Percentiles rank a stretch among this genome's conserved stretches.
Conservation (phyloP, 1,140 invertebrate species). For the Telenomus remus region DNA sequence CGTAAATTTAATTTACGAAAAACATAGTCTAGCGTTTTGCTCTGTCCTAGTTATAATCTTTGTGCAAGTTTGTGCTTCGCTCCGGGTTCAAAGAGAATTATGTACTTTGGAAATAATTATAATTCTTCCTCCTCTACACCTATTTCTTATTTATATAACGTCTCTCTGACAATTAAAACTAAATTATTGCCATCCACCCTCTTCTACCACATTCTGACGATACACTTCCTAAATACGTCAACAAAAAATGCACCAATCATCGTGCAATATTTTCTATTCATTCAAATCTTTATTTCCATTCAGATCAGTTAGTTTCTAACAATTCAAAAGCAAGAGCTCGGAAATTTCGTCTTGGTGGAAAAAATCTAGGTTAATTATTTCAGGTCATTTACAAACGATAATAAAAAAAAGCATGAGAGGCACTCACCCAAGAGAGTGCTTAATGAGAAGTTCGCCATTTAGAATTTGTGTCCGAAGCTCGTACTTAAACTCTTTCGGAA, state of each 20-base stretch:
- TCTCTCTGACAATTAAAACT: constrained; percentile 68
- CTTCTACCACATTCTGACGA: constrained; percentile 42
- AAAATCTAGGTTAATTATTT: constrained; percentile 28
- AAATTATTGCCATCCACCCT: constrained; percentile 59
- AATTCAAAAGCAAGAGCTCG: no score
- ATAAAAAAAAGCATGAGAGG: constrained; percentile 3
- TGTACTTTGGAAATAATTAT: constrained; percentile 64
- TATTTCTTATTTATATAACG: constrained; percentile 52
- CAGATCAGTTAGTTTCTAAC: no score
- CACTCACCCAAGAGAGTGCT: constrained; percentile 14
- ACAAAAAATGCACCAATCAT: no score
- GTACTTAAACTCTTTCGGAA: constrained; percentile 1
- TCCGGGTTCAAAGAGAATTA: constrained; percentile 45
- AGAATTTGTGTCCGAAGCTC: constrained; percentile 24
- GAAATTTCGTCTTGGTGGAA: no score
- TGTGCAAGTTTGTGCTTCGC: constrained; percentile 44
- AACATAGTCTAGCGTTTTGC: constrained; percentile 16
- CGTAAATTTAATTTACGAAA: constrained; percentile 37
- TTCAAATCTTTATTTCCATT: no score
- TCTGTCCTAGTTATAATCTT: constrained; percentile 44
- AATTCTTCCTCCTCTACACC: constrained; percentile 55
- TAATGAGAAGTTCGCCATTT: constrained; percentile 33
- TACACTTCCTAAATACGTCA: constrained; percentile 40
- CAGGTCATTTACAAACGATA: constrained; percentile 15
- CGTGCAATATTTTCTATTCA: no score